Evolutionary conservation across 2,888 invertebrate genomes (phyloP), one percentile per base, ranked within the genome.

Genomic region (Tortricodes alternella): DNA sequence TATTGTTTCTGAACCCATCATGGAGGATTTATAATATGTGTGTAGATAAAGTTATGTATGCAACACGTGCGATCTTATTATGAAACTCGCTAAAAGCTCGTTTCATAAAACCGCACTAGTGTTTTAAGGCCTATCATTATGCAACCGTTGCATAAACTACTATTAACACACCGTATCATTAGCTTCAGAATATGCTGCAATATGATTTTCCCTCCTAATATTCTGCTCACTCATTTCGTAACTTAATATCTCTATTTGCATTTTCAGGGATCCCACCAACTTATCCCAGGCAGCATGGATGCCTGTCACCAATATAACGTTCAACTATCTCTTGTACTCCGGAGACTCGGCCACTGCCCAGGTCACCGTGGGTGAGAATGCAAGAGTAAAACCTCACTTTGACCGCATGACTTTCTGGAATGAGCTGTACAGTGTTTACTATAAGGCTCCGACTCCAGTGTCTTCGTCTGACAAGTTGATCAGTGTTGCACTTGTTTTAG

Each of bases 371-470:
- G 34, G 15, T 0, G 76, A 78, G 48, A 60, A 65, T 7, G 9
- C 60, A 1, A 70, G 68, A 35, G 60, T 66, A 4, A 71, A 76
- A 60, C 85, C 85, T 0, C 80, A 83, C 24, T 49, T 65, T 0
- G 61, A 69, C 13, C 65, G 74, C 0, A 80, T 78, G 66, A 56
- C 58, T 0, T 74, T 80, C 62, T 83, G 83, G 83, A 64, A 67
- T 34, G 62, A 61, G 19, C 59, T 81, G 7, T 76, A 80, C 53
- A 18, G 55, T 1, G 62, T 60, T 2, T 73, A 77, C 60, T 81
- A 83, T 46, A 65, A 62, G n/a, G 58, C 71, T 37, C 83, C 82
- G 0, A 49, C 7, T 3, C 34, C 68, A 0, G 60, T 69, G 2
- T 73, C 70, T 0, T 70, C 76, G 18, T 71, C 73, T 32, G 58